Percentiles rank a stretch among this genome's conserved stretches.
phyloP scores from a whole-genome alignment of 1,140 invertebrate species.

The Lordiphosa mommai region DNA sequence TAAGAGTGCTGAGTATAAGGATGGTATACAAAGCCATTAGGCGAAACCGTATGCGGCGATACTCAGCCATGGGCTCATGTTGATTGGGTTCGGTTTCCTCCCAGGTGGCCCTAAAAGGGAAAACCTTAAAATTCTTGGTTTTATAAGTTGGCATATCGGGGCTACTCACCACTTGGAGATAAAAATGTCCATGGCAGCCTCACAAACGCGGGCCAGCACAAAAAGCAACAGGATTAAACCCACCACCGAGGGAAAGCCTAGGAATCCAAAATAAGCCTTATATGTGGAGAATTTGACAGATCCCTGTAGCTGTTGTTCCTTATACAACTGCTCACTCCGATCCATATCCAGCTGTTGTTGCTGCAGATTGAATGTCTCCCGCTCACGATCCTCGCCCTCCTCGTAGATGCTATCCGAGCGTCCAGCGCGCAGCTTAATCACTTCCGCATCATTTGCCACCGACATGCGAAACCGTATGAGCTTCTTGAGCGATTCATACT shows the following conservation, averaged over 20 bases:
- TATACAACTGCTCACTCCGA: constrained; percentile 49
- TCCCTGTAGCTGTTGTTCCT: constrained; percentile 79
- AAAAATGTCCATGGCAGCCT: constrained; percentile 88
- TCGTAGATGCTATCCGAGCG: constrained; percentile 55
- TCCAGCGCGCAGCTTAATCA: constrained; percentile 33
- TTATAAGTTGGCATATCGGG: constrained; percentile 35
- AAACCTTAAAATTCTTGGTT: neutral
- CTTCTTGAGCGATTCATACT: constrained; percentile 70
- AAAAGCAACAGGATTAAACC: constrained; percentile 83
- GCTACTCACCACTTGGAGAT: constrained; percentile 84
- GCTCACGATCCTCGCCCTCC: constrained; percentile 17
- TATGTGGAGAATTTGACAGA: constrained; percentile 82
- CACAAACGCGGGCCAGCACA: constrained; percentile 84
- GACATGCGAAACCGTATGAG: constrained; percentile 57
- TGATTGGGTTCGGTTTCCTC: constrained; percentile 64
- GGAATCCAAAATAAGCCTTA: constrained; percentile 85
- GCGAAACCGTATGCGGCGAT: constrained; percentile 30
- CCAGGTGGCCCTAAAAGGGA: constrained; percentile 64
- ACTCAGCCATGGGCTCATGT: constrained; percentile 46
- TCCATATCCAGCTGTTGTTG: constrained; percentile 43
- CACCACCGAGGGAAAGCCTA: constrained; percentile 83
- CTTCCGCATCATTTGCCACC: constrained; percentile 61
- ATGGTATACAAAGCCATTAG: constrained; percentile 53
- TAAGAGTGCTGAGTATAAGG: constrained; percentile 56
- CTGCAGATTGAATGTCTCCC: constrained; percentile 33